Conservation (phyloP, 1,140 invertebrate species). For the Anastatus disparis region DNA sequence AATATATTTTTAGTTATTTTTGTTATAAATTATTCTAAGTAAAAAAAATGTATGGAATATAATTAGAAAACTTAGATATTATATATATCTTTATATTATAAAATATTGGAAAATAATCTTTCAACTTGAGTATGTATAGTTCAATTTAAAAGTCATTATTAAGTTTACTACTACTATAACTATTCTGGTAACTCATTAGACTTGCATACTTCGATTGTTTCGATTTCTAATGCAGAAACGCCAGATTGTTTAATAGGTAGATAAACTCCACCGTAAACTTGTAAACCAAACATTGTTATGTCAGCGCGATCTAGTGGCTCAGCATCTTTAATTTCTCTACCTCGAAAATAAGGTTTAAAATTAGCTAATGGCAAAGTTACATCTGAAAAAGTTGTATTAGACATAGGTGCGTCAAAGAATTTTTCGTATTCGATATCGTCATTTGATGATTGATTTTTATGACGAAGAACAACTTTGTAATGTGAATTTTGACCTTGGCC, state of each 20-base stretch:
- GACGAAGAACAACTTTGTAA: slow-evolving; percentile 74
- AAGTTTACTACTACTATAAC: too few relatives aligned
- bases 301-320: slow-evolving; percentile 70
- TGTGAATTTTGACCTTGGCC: slow-evolving; percentile 68
- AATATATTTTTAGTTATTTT: too few relatives aligned
- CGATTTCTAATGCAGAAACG: slow-evolving; percentile 74
- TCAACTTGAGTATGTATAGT: too few relatives aligned
- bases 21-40: too few relatives aligned
- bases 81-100: too few relatives aligned
- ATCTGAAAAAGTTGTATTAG: slow-evolving; percentile 66
- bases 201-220: slow-evolving; percentile 58
- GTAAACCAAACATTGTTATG: slow-evolving; percentile 74
- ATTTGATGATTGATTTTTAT: slow-evolving; percentile 69
- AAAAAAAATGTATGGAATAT: too few relatives aligned
- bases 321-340: slow-evolving; percentile 67
- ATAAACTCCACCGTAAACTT: slow-evolving; percentile 78
- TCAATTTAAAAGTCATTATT: too few relatives aligned
- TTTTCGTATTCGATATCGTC: slow-evolving; percentile 73
- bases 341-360: slow-evolving; percentile 75
- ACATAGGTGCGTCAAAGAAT: slow-evolving; percentile 66
- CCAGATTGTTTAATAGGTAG: slow-evolving; percentile 73
- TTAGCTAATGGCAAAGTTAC: slow-evolving; percentile 68
- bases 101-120: too few relatives aligned
- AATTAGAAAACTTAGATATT: too few relatives aligned
- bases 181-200: too few relatives aligned